A percentile compares a stretch with the other conserved stretches of the same genome.
Conservation (phyloP, 2,113 vertebrate species). For the Onychostruthus taczanowskii region DNA sequence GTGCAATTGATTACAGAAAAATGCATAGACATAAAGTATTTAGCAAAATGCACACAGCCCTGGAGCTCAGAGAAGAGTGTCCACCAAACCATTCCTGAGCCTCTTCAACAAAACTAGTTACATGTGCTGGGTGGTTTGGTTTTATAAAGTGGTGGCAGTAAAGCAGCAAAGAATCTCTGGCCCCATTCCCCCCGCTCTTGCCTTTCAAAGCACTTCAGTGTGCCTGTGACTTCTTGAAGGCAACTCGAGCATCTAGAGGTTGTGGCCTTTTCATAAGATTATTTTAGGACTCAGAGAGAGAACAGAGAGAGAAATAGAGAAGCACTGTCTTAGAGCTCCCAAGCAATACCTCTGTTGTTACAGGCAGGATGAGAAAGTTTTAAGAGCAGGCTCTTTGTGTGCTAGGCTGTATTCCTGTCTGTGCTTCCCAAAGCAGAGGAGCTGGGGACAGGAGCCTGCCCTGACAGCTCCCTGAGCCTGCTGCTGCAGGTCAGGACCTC, state of each 20-base stretch:
- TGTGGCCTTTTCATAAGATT: conserved; percentile 1
- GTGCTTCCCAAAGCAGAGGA: background rate
- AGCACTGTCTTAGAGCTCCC: background rate
- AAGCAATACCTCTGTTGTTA: background rate
- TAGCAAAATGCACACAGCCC: background rate
- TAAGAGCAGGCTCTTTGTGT: background rate
- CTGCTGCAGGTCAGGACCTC: conserved; percentile 58
- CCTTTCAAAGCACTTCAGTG: background rate
- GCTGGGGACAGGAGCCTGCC: background rate
- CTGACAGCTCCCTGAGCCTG: background rate
- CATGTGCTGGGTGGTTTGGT: background rate
- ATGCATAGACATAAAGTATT: background rate
- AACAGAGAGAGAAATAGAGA: background rate
- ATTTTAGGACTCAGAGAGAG: background rate
- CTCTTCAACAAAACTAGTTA: background rate
- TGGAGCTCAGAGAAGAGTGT: background rate
- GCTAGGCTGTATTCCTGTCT: background rate
- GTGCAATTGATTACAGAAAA: background rate
- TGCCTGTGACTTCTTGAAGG: background rate
- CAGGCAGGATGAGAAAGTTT: background rate
- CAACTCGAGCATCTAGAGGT: background rate
- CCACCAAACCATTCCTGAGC: background rate
- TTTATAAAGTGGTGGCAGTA: background rate
- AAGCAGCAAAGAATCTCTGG: background rate
- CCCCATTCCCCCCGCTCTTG: background rate